These are phyloP conservation scores for Mythimna vitellina DNA, from an alignment of 2,888 invertebrate genomes.

Conservation along the genomic window DNA sequence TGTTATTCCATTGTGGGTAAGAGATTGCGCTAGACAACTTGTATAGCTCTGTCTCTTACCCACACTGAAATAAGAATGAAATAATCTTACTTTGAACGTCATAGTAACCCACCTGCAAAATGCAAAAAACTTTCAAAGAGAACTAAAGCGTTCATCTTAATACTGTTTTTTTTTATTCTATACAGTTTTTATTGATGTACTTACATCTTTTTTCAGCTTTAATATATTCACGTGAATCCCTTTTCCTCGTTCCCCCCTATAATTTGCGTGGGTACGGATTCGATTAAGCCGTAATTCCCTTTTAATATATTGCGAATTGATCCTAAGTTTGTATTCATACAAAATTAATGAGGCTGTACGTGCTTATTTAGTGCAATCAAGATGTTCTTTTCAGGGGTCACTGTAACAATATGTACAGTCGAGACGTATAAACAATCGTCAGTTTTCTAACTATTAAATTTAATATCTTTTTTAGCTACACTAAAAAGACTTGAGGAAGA, in stretches of 20 bases:
- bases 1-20: too few relatives aligned
- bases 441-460: not conserved
- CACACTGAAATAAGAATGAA: too few relatives aligned
- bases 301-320: slow-evolving; percentile 56
- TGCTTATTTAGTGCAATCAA: slow-evolving; percentile 59
- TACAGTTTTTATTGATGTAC: slow-evolving; percentile 3
- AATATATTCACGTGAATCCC: slow-evolving; percentile 33
- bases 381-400: slow-evolving; percentile 38
- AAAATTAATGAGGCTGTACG: slow-evolving; percentile 39
- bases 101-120: too few relatives aligned
- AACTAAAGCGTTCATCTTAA: too few relatives aligned
- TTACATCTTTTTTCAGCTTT: slow-evolving; percentile 24
- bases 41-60: too few relatives aligned
- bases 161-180: not conserved
- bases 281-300: slow-evolving; percentile 53
- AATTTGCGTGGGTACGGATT: slow-evolving; percentile 52
- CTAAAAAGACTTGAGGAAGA: too few relatives aligned
- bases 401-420: slow-evolving; percentile 9
- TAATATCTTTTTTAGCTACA: not conserved
- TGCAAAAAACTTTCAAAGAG: too few relatives aligned
- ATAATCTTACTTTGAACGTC: too few relatives aligned
- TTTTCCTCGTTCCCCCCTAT: slow-evolving; percentile 58
- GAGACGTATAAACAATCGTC: not conserved
- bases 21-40: too few relatives aligned
- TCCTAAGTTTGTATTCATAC: slow-evolving; percentile 35